Percentiles rank a stretch among this genome's conserved stretches.
These are phyloP conservation scores for Tapirus indicus DNA, from an alignment of 2,797 vertebrate species.

Conservation along the genomic window DNA sequence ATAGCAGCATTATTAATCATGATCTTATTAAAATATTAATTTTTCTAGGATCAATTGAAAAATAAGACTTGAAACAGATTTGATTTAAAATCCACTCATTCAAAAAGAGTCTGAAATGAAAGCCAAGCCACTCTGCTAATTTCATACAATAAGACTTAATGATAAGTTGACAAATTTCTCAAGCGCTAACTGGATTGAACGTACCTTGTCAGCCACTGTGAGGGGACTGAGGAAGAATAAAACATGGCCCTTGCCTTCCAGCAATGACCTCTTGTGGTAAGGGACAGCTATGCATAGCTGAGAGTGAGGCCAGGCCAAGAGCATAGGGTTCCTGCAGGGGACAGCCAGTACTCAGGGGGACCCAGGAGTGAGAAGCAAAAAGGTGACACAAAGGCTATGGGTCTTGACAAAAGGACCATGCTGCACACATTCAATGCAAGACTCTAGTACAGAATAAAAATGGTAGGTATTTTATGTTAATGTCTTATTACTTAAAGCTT, in stretches of 20 bases:
- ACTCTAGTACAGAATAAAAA: neutral
- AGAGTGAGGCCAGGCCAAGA: neutral
- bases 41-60: slow-evolving; percentile 39
- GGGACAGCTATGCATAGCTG: neutral
- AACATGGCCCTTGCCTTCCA: neutral
- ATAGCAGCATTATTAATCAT: neutral
- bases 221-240: neutral
- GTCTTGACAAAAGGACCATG: neutral
- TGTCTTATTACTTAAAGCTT: neutral
- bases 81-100: slow-evolving; percentile 18
- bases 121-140: neutral
- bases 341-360: neutral
- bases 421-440: neutral
- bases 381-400: neutral
- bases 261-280: neutral
- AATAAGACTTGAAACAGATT: neutral
- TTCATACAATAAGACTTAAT: neutral
- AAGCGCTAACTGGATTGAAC: neutral
- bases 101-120: slow-evolving; percentile 33
- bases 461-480: slow-evolving; percentile 1
- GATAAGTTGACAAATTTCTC: neutral
- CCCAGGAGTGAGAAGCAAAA: neutral
- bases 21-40: slow-evolving; percentile 23
- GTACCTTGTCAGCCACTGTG: neutral
- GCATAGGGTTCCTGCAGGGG: neutral